Conservation (phyloP, 2,113 vertebrate genomes). For the Chlamydotis undulata region DNA sequence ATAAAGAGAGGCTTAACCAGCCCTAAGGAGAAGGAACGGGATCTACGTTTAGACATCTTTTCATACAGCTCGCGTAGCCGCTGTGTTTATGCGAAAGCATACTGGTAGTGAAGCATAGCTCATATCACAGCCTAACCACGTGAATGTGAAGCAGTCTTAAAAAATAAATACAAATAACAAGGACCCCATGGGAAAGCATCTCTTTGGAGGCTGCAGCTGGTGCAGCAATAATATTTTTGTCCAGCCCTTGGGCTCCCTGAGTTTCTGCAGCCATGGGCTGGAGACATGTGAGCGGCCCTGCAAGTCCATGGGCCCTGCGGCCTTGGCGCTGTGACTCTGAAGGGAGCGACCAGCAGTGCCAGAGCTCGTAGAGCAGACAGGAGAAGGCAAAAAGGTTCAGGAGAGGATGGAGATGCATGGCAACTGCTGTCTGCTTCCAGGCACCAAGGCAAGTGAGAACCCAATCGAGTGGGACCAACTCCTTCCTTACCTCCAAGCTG, state of each 20-base stretch:
- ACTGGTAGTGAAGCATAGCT: not conserved
- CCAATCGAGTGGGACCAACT: not conserved
- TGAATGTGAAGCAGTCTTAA: not conserved
- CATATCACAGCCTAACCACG: accelerated
- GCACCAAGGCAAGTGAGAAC: not conserved
- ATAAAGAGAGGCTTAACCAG: not conserved
- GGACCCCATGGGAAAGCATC: not conserved
- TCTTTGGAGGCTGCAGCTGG: not conserved
- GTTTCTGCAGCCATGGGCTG: not conserved
- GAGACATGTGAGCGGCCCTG: no score
- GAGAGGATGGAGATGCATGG: not conserved
- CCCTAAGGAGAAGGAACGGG: not conserved
- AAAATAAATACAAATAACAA: not conserved
- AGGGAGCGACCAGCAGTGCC: accelerated
- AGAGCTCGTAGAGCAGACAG: accelerated
- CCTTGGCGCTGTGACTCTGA: accelerated
- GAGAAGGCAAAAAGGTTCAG: not conserved
- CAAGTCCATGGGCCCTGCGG: not conserved
- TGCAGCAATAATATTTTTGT: not conserved
- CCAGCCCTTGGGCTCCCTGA: not conserved
- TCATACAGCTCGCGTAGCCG: accelerated
- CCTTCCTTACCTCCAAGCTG: not conserved
- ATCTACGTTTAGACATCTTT: not conserved
- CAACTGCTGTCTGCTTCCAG: not conserved
- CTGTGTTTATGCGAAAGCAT: not conserved